Evolutionary conservation across 2,113 vertebrate species (phyloP), one percentile per base, ranked within the genome.

Genomic region (Dolichotis patagonum): DNA sequence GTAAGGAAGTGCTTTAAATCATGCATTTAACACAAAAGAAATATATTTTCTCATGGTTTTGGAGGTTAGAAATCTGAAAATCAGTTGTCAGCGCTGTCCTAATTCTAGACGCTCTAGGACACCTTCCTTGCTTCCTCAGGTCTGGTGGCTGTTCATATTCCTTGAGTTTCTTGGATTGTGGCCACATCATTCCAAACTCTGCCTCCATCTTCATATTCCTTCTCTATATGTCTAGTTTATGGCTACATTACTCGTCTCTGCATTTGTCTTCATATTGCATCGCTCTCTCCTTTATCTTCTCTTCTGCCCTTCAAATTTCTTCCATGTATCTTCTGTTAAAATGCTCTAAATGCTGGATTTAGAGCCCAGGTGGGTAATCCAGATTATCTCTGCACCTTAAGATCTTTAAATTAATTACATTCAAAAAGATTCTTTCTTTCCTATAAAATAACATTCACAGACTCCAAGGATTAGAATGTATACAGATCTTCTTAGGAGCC

Each of bases 121-220:
- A 38, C 0, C n/a, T 52, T 41, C 2, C 16, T 69, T 87, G 9
- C 7, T 5, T n/a, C 22, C 46, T 52, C 11, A 54, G 38, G 1
- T 35, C n/a, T 30, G 49, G 20, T 54, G 20, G 12, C 16, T 49
- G 6, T 0, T 67, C 62, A 16, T 3, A 49, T 78, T n/a, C 9
- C 43, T 28, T 56, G 16, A 54, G 2, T 82, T 69, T 16, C 35
- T 71, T 77, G 26, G 7, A 9, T 83, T 26, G 38, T 35, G 10
- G 62, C 13, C 2, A 8, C 54, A 41, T 60, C 24, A 35, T 35
- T 85, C 41, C 24, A 41, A 41, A 58, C 13, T 49, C 38, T 85
- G 0, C 2, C 3, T 71, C 11, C 19, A 3, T 9, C 46, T 85
- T 17, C 35, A 11, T 7, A 2, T 22, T 11, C 1, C 52, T 63